These are phyloP conservation scores for Ctenoplectra terminalis DNA, from an alignment of 1,140 invertebrate genomes.

Conservation along the genomic window DNA sequence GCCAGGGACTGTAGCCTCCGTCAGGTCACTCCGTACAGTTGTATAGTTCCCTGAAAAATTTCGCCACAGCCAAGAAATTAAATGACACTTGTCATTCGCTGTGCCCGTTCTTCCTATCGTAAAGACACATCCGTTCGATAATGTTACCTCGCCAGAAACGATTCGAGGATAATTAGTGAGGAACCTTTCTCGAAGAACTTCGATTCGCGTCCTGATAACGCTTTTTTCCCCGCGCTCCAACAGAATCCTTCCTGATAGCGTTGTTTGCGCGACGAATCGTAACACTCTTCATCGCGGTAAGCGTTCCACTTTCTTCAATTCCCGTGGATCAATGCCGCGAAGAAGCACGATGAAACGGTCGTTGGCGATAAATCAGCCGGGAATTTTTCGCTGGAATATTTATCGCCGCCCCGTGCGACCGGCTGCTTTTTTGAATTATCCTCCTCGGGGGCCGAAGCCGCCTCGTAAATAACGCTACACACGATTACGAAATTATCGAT, in stretches of 20 bases:
- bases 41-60: no score
- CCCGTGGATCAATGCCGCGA: conserved; percentile 3
- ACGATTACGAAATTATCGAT: conserved; percentile 47
- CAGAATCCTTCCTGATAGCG: not conserved
- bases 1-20: no score
- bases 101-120: no score
- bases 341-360: not conserved
- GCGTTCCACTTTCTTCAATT: conserved; percentile 6
- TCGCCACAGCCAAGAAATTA: no score
- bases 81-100: no score
- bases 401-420: conserved; percentile 15
- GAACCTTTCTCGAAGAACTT: not conserved
- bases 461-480: conserved; percentile 15
- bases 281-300: not conserved
- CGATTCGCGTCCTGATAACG: not conserved
- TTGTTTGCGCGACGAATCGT: not conserved
- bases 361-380: conserved; percentile 14
- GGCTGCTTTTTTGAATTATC: conserved; percentile 40
- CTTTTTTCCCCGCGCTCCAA: not conserved
- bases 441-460: not conserved
- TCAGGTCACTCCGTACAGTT: no score
- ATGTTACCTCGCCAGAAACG: no score
- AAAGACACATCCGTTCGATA: no score
- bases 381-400: conserved; percentile 39
- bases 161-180: not conserved